These are phyloP conservation scores for Fulica atra DNA, from an alignment of 2,113 vertebrate species.

Conservation along the genomic window DNA sequence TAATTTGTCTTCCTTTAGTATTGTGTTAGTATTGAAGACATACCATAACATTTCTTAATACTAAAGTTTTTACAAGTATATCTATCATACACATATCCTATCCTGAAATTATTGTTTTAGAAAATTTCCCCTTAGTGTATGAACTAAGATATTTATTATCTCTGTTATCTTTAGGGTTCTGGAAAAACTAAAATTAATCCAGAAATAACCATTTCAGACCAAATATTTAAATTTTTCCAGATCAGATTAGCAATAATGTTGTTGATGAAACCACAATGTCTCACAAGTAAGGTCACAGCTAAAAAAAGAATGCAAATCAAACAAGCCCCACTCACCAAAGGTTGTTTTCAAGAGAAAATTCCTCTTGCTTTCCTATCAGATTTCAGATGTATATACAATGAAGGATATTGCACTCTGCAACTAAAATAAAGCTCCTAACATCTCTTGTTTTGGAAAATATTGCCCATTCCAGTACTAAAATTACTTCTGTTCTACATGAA, in stretches of 20 bases:
- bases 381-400: background rate
- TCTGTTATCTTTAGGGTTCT: background rate
- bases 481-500: background rate
- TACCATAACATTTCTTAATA: fast-evolving
- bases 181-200: background rate
- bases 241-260: background rate
- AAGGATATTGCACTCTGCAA: background rate
- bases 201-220: background rate
- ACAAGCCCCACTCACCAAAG: background rate
- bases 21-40: background rate
- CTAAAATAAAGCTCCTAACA: background rate
- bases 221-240: background rate
- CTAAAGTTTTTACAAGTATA: background rate
- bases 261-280: background rate
- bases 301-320: conserved; percentile 12
- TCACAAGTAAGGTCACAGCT: background rate
- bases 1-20: background rate
- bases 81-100: background rate
- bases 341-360: background rate
- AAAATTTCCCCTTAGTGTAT: background rate
- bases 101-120: background rate
- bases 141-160: background rate
- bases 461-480: background rate
- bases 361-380: background rate
- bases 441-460: background rate